A percentile compares a stretch with the other conserved stretches of the same genome.
These are phyloP conservation scores for Hipposideros armiger DNA, from an alignment of 2,113 vertebrate species.

Conservation along the genomic window DNA sequence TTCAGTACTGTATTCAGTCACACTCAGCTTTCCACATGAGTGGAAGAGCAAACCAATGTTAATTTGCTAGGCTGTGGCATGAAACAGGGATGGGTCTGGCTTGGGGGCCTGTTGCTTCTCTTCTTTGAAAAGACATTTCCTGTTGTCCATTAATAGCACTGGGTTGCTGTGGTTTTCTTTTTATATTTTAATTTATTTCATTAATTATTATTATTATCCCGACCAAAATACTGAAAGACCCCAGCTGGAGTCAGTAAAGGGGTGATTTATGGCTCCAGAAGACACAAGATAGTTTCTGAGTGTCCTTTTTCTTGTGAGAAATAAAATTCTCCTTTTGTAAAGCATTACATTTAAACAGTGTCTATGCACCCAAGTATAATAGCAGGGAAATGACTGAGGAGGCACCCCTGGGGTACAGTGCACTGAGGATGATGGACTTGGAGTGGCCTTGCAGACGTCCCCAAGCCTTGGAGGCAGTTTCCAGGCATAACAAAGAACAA, in stretches of 20 bases:
- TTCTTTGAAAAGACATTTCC: slow-evolving; percentile 55
- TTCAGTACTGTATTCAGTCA: slow-evolving; percentile 74
- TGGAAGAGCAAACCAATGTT: slow-evolving; percentile 58
- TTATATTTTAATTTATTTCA: slow-evolving; percentile 54
- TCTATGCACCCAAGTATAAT: not conserved
- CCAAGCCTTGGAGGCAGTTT: not conserved
- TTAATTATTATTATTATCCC: slow-evolving; percentile 19
- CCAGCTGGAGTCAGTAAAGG: not conserved
- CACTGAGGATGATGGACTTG: not conserved
- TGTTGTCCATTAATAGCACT: slow-evolving; percentile 59
- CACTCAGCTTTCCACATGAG: slow-evolving; percentile 66
- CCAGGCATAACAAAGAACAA: slow-evolving; percentile 69
- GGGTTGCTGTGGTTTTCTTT: slow-evolving; percentile 47
- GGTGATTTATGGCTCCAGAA: slow-evolving; percentile 50
- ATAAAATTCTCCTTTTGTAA: slow-evolving; percentile 55
- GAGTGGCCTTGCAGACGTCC: slow-evolving; percentile 7
- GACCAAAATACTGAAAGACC: slow-evolving; percentile 51
- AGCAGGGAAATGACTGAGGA: not conserved
- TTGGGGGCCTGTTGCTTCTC: slow-evolving; percentile 65
- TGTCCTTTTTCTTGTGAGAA: slow-evolving; percentile 55
- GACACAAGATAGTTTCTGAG: slow-evolving; percentile 36
- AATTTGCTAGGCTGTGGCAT: slow-evolving; percentile 68
- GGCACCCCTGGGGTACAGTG: not conserved
- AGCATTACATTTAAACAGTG: slow-evolving; percentile 56
- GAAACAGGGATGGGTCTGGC: slow-evolving; percentile 52